These are phyloP conservation scores for Drosophila takahashii DNA, from an alignment of 1,140 invertebrate genomes.

Conservation along the genomic window DNA sequence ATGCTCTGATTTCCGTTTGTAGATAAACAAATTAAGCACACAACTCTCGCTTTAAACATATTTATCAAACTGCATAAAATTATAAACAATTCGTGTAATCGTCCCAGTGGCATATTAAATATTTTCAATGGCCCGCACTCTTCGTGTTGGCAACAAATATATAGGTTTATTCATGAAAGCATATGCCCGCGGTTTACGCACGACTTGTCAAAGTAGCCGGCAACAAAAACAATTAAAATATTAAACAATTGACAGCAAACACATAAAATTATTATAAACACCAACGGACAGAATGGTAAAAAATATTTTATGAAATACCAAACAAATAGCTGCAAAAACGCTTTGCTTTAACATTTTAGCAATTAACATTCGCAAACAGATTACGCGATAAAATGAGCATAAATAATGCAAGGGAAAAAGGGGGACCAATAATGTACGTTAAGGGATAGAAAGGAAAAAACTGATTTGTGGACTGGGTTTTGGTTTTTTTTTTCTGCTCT, in stretches of 20 bases:
- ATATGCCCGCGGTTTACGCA: constrained; percentile 54
- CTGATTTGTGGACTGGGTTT: constrained; percentile 2
- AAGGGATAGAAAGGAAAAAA: not conserved
- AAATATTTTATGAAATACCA: constrained; percentile 35
- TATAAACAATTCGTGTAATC: constrained; percentile 21
- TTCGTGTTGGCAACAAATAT: constrained; percentile 13
- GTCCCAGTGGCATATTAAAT: constrained; percentile 25
- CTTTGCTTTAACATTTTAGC: constrained; percentile 44
- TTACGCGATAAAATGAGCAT: constrained; percentile 72
- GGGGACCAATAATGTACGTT: not conserved
- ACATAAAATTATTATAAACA: constrained; percentile 59
- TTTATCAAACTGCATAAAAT: constrained; percentile 24
- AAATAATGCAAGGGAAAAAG: constrained; percentile 48
- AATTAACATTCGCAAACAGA: constrained; percentile 77
- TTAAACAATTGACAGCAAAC: constrained; percentile 68
- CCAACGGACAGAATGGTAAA: constrained; percentile 19
- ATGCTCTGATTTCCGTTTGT: constrained; percentile 16
- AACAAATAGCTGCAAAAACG: constrained; percentile 16
- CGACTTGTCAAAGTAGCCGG: constrained; percentile 59
- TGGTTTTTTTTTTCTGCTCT: not conserved
- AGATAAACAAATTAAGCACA: constrained; percentile 31
- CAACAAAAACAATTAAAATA: constrained; percentile 41
- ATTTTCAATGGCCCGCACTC: constrained; percentile 33
- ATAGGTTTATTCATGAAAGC: constrained; percentile 36
- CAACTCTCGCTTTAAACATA: constrained; percentile 11